Percentiles rank a stretch among this genome's conserved stretches.
Evolutionary conservation across 2,888 invertebrate genomes (phyloP).

Genomic region (Salpingus planirostris): DNA sequence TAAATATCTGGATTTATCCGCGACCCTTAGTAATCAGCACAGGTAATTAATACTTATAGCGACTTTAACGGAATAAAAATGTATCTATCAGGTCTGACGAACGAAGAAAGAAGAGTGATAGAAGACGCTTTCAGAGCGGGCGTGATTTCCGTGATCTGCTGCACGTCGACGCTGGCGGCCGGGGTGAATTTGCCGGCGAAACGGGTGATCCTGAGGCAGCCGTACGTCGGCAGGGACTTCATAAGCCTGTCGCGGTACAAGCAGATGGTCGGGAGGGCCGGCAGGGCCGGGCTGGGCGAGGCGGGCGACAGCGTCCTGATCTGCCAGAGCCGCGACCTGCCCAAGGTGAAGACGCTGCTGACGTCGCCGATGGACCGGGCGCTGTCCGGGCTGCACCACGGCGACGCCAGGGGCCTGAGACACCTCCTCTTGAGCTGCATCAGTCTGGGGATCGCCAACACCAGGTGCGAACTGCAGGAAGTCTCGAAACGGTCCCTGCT

Average conservation of each 20-base stretch:
- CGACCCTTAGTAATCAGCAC: no score
- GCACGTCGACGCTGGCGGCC: slow-evolving; percentile 95
- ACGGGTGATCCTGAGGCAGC: slow-evolving; percentile 79
- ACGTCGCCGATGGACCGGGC: slow-evolving; percentile 61
- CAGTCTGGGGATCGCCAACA: slow-evolving; percentile 53
- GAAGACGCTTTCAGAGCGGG: slow-evolving; percentile 81
- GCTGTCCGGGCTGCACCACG: slow-evolving; percentile 49
- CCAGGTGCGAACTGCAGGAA: slow-evolving; percentile 44
- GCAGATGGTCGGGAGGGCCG: slow-evolving; percentile 94
- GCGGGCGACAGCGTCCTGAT: slow-evolving; percentile 85
- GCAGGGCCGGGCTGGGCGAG: slow-evolving; percentile 77
- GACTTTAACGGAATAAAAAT: no score
- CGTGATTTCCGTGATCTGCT: slow-evolving; percentile 79
- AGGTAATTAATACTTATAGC: no score
- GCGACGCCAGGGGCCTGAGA: slow-evolving; percentile 47
- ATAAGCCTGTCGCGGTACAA: slow-evolving; percentile 74
- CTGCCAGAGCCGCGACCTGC: slow-evolving; percentile 52
- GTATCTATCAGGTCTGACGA: slow-evolving; percentile 65
- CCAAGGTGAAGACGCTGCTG: slow-evolving; percentile 49
- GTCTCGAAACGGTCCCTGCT: slow-evolving; percentile 56
- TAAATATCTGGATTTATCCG: no score
- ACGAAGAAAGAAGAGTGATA: slow-evolving; percentile 74
- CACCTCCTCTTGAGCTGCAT: slow-evolving; percentile 61
- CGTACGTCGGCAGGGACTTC: slow-evolving; percentile 67
- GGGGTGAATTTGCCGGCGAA: slow-evolving; percentile 94